phyloP scores from a whole-genome alignment of 1,140 invertebrate genomes.

The Euborellia annulipes region DNA sequence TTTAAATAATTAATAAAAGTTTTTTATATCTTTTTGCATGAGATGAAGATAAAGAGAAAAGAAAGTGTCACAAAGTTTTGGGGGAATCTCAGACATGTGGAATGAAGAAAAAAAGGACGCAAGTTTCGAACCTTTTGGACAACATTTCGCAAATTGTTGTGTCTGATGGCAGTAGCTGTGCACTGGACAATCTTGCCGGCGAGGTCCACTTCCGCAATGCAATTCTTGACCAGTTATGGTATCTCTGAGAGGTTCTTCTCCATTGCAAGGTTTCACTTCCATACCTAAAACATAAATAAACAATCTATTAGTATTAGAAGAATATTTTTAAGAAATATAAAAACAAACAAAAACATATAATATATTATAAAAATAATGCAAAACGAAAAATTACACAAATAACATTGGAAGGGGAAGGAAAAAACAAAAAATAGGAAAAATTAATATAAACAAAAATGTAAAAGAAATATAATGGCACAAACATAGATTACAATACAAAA shows the following conservation, averaged over 20 bases:
- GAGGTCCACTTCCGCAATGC: constrained; percentile 67
- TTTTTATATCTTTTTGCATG: too few relatives aligned
- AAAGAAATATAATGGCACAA: background rate
- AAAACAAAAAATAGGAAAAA: background rate
- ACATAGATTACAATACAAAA: background rate
- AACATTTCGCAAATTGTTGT: constrained; percentile 60
- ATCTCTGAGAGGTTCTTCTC: constrained; percentile 58
- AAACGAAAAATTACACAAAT: background rate
- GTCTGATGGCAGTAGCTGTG: constrained; percentile 75
- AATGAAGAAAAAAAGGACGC: too few relatives aligned
- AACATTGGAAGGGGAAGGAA: background rate
- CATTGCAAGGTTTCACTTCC: constrained; percentile 74
- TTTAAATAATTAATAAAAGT: too few relatives aligned
- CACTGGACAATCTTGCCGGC: constrained; percentile 60
- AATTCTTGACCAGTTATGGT: constrained; percentile 53
- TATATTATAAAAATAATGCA: too few relatives aligned
- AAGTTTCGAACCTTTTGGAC: constrained; percentile 46
- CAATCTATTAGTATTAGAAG: background rate
- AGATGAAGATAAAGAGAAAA: too few relatives aligned
- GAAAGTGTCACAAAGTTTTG: too few relatives aligned
- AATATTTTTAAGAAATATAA: too few relatives aligned
- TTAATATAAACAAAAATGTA: background rate
- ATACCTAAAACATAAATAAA: constrained; percentile 50
- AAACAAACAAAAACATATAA: too few relatives aligned
- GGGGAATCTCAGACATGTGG: too few relatives aligned